These are phyloP conservation scores for Drosophila bocqueti DNA, from an alignment of 1,140 invertebrate species.

Conservation along the genomic window DNA sequence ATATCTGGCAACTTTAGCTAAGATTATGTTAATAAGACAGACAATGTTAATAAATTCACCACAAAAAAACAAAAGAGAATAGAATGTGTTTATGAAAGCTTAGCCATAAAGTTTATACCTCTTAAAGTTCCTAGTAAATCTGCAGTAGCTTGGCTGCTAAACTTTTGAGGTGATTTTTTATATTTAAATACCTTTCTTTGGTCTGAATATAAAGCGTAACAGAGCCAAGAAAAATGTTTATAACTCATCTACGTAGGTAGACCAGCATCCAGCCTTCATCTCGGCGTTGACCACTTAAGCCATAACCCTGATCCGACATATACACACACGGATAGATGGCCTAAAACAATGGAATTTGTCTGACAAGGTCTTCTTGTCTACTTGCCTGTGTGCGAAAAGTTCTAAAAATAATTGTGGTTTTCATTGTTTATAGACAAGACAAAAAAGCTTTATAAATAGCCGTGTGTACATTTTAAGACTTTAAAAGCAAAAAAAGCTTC, in stretches of 20 bases:
- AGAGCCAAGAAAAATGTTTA: not conserved
- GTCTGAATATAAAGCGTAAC: not conserved
- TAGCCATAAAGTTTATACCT: not conserved
- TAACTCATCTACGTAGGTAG: constrained; percentile 1
- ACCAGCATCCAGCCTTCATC: not conserved
- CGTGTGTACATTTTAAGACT: constrained; percentile 17
- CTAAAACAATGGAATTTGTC: constrained; percentile 18
- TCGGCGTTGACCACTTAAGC: constrained; percentile 7
- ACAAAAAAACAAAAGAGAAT: not conserved
- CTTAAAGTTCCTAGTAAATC: not conserved
- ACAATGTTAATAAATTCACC: not conserved
- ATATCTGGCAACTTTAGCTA: not conserved
- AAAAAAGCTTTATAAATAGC: constrained; percentile 29
- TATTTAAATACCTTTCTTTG: no score
- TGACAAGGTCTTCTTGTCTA: constrained; percentile 18
- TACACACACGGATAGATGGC: constrained; percentile 4
- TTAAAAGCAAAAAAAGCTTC: constrained; percentile 7
- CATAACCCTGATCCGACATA: constrained; percentile 18
- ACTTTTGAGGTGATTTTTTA: not conserved
- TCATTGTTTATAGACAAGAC: constrained; percentile 13
- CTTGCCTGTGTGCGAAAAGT: constrained; percentile 17
- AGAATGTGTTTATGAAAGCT: not conserved
- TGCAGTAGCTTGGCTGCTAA: not conserved
- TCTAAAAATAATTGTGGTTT: constrained; percentile 44
- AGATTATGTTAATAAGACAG: not conserved